Conservation (phyloP, 1,140 invertebrate genomes). For the Pogonomyrmex californicus region DNA sequence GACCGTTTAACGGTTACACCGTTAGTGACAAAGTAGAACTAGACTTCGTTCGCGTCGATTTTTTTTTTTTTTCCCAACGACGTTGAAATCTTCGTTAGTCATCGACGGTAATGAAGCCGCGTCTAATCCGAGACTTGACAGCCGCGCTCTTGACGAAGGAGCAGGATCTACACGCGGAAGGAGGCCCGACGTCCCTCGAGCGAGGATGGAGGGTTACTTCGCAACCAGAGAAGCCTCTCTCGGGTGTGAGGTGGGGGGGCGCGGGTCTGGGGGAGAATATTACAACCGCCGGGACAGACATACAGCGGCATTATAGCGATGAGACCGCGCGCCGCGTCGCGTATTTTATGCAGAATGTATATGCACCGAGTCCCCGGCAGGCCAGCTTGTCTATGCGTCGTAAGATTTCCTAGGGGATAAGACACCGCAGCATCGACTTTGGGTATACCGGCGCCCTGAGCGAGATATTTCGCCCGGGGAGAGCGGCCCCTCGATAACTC, state of each 20-base stretch:
- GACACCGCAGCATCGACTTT: slow-evolving; percentile 27
- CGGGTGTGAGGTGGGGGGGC: slow-evolving; percentile 23
- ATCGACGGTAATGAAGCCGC: not conserved
- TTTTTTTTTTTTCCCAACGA: not conserved
- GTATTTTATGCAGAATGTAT: slow-evolving; percentile 57
- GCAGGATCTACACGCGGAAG: slow-evolving; percentile 13
- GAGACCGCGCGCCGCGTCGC: slow-evolving; percentile 49
- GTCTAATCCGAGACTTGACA: not conserved
- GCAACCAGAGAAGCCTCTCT: slow-evolving; percentile 25
- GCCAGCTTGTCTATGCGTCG: slow-evolving; percentile 71
- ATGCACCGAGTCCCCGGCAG: slow-evolving; percentile 50
- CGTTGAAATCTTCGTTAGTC: not conserved
- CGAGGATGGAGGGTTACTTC: not conserved
- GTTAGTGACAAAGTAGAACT: not conserved
- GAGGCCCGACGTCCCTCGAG: slow-evolving; percentile 8
- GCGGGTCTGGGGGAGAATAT: slow-evolving; percentile 31
- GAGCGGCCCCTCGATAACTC: slow-evolving; percentile 27
- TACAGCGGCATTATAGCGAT: slow-evolving; percentile 72
- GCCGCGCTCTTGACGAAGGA: not conserved
- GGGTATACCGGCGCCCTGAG: slow-evolving; percentile 38
- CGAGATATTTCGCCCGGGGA: slow-evolving; percentile 29
- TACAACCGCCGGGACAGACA: slow-evolving; percentile 67
- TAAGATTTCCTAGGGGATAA: slow-evolving; percentile 80
- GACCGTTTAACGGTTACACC: not conserved
- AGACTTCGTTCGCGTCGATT: not conserved